Evolutionary conservation across 2,113 vertebrate genomes (phyloP), one percentile per base, ranked within the genome.

Genomic region (Ahaetulla prasina): DNA sequence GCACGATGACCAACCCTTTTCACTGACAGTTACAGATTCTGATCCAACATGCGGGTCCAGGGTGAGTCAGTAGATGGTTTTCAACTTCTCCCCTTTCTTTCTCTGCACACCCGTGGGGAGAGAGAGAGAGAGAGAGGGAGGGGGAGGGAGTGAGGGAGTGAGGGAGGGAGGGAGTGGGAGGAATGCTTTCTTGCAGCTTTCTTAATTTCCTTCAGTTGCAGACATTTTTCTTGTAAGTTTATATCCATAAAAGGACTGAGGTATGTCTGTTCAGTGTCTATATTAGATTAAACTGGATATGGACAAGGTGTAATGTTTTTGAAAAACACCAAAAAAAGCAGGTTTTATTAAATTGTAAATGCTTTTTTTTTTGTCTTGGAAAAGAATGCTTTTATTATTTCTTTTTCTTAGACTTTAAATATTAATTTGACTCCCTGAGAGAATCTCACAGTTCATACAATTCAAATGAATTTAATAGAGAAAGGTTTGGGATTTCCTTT

Each of bases 171-270:
- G 3, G 25, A 4, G 25, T n/a, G n/a, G 10, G 25, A 2, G 5
- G 5, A 8, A 74, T 74, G 63, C 63, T 35, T 80, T 20, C n/a
- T 80, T 74, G n/a, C n/a, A 35, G 68, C 92, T 30, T 27, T 89
- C 4, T 93, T 68, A 68, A 68, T 68, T 95, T 93, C 0, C 63
- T 88, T 14, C 57, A 87, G 91, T 23, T 86, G 57, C 9, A 8
- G 53, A 94, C 94, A 85, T 39, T 20, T 14, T 16, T 63, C 5
- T 8, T 30, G 3, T 35, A 95, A 14, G 3, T 0, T 3, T 1
- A 30, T 74, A 11, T 74, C 35, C 16, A 3, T 45, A 4, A 87
- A 92, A 93, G 43, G 11, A 4, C 93, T 5, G n/a, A 18, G 16
- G 0, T 0, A 10, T 89, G 30, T n/a, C 45, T 92, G 45, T 49